Base-by-base conservation (phyloP, 2,113 vertebrate genomes). In the Xyliphius kryptos region DNA sequence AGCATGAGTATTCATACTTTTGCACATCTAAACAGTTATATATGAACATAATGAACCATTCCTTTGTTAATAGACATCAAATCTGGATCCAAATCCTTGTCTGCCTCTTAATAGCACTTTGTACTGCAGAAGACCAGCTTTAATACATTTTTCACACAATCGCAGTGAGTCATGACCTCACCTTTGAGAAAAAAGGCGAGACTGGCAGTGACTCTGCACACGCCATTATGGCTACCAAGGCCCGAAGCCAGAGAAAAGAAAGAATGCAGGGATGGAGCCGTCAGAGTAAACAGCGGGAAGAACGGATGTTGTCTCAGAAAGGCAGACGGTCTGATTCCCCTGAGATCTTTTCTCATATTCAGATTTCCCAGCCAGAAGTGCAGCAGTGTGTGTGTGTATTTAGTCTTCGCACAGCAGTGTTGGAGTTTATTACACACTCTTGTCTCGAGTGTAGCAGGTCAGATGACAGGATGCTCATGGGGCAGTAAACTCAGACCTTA, bases 211-310 rank as follows among this genome's bases (percentile, higher is more conserved):
- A 41, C 68, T 65, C 61, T 77, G 63, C 78, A 72, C 80, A 74
- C 69, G 76, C 65, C 66, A 49, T 68, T 70, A 64, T 59, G 66
- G 69, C 64, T 74, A 76, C 83, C 83, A 81, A 72, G 76, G 82
- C 77, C 78, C 81, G 67, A 21, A 71, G 26, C 22, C 20, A 64
- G 72, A 84, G 79, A 85, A 85, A 81, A 61, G 64, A 52, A 81
- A 77, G 83, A 86, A 88, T 88, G 82, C 71, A 67, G 75, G 72
- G 79, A 74, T 68, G 61, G 36, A 72, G 67, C 62, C 62, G 56
- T 63, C 68, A 72, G 58, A n/a, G 44, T 52, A 49, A 71, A 60
- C 48, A 68, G 64, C 61, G 77, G 53, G 66, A 76, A 65, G 66
- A 57, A 49, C 64, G 64, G 20, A 68, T 56, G 47, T 60, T 72